Conservation (phyloP, 2,888 invertebrate species). For the Epirrhoe tristata region DNA sequence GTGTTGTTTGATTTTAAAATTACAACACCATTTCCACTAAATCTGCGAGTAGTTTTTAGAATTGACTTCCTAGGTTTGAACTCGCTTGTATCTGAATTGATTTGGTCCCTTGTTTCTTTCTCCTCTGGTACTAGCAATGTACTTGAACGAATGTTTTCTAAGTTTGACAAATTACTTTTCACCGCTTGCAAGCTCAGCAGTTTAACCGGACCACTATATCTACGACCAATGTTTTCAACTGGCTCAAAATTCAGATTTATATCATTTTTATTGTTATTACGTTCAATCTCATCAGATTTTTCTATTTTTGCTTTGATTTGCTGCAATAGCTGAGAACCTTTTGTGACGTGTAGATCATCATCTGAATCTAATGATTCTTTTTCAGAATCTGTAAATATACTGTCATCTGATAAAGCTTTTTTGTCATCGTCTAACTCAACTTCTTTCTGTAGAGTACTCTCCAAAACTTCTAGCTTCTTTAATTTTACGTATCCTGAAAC, state of each 20-base stretch:
- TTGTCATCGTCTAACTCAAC: constrained; percentile 48
- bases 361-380: constrained; percentile 76
- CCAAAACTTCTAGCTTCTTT: constrained; percentile 80
- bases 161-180: constrained; percentile 61
- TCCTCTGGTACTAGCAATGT: constrained; percentile 57
- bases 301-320: constrained; percentile 59
- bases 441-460: constrained; percentile 72
- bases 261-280: constrained; percentile 33
- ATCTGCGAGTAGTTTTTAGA: constrained; percentile 63
- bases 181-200: constrained; percentile 59
- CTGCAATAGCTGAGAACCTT: constrained; percentile 60
- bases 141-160: constrained; percentile 51
- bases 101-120: constrained; percentile 45
- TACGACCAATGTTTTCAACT: constrained; percentile 52
- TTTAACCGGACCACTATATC: constrained; percentile 67
- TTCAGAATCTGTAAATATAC: constrained; percentile 77
- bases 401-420: constrained; percentile 64
- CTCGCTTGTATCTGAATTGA: constrained; percentile 49
- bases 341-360: constrained; percentile 59
- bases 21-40: constrained; percentile 55
- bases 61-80: constrained; percentile 70
- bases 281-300: constrained; percentile 42
- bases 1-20: constrained; percentile 40
- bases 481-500: constrained; percentile 85
- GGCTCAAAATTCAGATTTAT: constrained; percentile 46